These are phyloP conservation scores for Nemapogon koenigi DNA, from an alignment of 2,888 invertebrate species.

Conservation along the genomic window DNA sequence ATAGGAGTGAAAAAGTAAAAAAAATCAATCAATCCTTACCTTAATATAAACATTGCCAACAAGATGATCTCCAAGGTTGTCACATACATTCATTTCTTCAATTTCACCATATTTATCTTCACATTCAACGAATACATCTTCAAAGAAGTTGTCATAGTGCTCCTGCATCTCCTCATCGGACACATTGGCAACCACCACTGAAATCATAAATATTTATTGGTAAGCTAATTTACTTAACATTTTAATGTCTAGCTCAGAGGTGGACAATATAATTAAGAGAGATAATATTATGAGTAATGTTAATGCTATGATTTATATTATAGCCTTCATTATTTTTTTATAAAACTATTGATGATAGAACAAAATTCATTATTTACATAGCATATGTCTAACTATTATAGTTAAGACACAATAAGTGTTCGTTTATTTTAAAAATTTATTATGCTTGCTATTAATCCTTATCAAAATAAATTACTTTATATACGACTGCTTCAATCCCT, in stretches of 20 bases:
- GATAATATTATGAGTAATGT: neutral
- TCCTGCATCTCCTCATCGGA: constrained; percentile 99
- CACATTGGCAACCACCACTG: constrained; percentile 92
- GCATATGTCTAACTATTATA: no score
- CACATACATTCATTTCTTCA: constrained; percentile 99
- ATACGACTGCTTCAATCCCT: no score
- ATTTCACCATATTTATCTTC: constrained; percentile 99
- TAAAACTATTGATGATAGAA: no score
- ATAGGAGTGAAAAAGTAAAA: neutral
- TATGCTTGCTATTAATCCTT: no score
- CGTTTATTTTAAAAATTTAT: no score
- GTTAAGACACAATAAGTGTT: no score
- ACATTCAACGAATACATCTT: constrained; percentile 98
- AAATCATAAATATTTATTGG: constrained; percentile 24
- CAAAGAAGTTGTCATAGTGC: constrained; percentile 99
- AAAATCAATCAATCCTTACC: constrained; percentile 48
- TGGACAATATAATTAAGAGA: constrained; percentile 10
- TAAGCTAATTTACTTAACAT: no score
- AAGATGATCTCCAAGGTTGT: constrained; percentile 97
- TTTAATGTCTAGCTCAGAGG: no score
- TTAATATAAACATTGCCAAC: constrained; percentile 99
- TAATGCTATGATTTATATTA: no score
- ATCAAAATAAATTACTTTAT: no score
- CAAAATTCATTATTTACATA: no score
- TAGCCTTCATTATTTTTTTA: no score